Base-by-base conservation (phyloP, 2,797 vertebrate species). In the Acipenser transmontanus region DNA sequence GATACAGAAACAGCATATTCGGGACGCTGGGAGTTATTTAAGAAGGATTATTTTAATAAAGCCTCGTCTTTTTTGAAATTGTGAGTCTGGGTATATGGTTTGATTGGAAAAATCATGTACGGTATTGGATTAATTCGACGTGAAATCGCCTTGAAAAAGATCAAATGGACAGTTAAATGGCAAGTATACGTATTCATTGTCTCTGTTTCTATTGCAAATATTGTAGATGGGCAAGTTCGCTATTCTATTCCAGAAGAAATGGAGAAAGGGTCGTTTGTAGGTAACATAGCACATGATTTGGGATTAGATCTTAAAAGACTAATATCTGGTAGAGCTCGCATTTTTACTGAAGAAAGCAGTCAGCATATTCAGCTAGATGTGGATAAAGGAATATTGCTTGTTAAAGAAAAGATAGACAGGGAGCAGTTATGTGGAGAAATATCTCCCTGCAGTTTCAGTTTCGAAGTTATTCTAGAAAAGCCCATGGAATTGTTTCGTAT, bases 191-290 rank as follows among this genome's bases (percentile, higher is more conserved):
- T 51, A 49, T 66, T 65, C 6, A 49, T 69, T 1, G 17, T 17
- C 17, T 17, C 1, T 17, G 17, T 17, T 17, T 17, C 17, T 17
- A 17, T 17, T 17, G 17, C 17, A 17, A 17, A 17, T 17, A 17
- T 17, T 1, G 17, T 17, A 17, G 17, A 17, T 17, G 17, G 17
- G 17, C 51, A 66, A 9, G 34, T 59, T 59, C 20, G 64, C 1
- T 66, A 66, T 48, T 66, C 64, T 12, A 48, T 66, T 47, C 64
- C 64, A 49, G 64, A 66, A 47, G 64, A 66, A 14, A 47, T 66
- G 64, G 47, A n/a, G 8, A 59, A 13, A 14, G 64, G 64, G 2
- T 66, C 64, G 8, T 49, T 66, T 34, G 63, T 65, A 12, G 63
- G 63, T n/a, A 65, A 65, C 52, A 47, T 65, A 6, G 63, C 50